Base-by-base conservation (phyloP, 1,140 invertebrate genomes). In the Homalodisca vitripennis region DNA sequence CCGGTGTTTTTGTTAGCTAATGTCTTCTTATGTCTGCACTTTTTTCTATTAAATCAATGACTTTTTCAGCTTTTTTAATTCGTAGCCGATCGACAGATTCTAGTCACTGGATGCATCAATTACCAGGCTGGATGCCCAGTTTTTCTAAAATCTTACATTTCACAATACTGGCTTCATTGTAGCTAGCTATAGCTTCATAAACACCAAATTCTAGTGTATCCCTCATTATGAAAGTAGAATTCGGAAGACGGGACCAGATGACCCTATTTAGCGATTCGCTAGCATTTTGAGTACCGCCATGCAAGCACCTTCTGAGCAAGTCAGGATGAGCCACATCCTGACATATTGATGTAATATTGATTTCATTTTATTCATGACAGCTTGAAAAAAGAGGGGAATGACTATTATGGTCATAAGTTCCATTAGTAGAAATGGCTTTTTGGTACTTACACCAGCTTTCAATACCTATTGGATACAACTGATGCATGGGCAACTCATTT, bases 391-490 rank as follows among this genome's bases (percentile, higher is more conserved):
- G 67, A 3, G n/a, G n/a, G n/a, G 30, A 31, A 69, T 63, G 55
- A 3, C 41, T 60, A 31, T 2, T 62, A 30, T 67, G 69, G 17
- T 62, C 53, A 48, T 67, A 70, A 29, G 41, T 13, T 53, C 29
- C 24, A 17, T 66, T 66, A 27, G 51, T n/a, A 48, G 41, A 12
- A 17, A n/a, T 32, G 10, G 47, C 62, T 26, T 22, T 47, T 64
- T 71, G 72, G 68, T 69, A 75, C 41, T 66, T 68, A 48, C 74
- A 77, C 75, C 76, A 78, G 24, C 53, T 68, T 29, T 74, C 72
- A 32, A 34, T 66, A 48, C 72, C 75, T 53, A 34, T 30, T 66
- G 75, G 73, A 66, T 76, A 77, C 55, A 73, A 69, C 26, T 63
- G 34, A 67, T 77, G 75, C 31, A 70, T 47, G 12, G 75, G 76